Evolutionary conservation across 2,888 invertebrate species (phyloP).

Genomic region (Drosophila koepferae): DNA sequence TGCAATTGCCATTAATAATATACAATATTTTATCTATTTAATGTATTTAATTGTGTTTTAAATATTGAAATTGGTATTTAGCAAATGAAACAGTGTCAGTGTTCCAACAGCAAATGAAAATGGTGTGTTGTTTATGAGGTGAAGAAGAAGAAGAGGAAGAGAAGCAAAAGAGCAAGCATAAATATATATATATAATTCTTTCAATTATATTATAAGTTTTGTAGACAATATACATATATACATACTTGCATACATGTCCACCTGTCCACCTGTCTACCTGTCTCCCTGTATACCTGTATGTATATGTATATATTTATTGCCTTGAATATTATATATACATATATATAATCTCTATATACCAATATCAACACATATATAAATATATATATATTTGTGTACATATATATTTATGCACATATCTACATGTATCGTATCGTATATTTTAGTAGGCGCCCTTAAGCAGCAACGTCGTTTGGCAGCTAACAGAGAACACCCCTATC

Average conservation of each 20-base stretch:
- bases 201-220: constrained; percentile 41
- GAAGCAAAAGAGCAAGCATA: constrained; percentile 39
- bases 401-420: constrained; percentile 58
- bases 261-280: background rate
- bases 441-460: constrained; percentile 86
- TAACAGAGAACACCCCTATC: constrained; percentile 97
- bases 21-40: constrained; percentile 15
- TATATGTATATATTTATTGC: constrained; percentile 44
- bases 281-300: constrained; percentile 2
- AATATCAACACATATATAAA: constrained; percentile 33
- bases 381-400: constrained; percentile 33
- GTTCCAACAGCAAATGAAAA: constrained; percentile 26
- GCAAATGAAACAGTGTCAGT: constrained; percentile 49
- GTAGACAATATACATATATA: constrained; percentile 55
- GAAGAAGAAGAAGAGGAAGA: constrained; percentile 29
- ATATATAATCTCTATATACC: constrained; percentile 19
- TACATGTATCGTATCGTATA: constrained; percentile 80
- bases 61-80: constrained; percentile 44
- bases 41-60: constrained; percentile 4
- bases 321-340: constrained; percentile 39
- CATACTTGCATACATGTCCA: constrained; percentile 8
- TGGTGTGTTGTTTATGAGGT: constrained; percentile 50
- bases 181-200: constrained; percentile 40
- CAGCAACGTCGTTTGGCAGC: constrained; percentile 94
- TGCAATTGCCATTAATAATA: constrained; percentile 44